A percentile compares a stretch with the other conserved stretches of the same genome.
Evolutionary conservation across 2,888 invertebrate genomes (phyloP).

Genomic region (Tetropium fuscum): DNA sequence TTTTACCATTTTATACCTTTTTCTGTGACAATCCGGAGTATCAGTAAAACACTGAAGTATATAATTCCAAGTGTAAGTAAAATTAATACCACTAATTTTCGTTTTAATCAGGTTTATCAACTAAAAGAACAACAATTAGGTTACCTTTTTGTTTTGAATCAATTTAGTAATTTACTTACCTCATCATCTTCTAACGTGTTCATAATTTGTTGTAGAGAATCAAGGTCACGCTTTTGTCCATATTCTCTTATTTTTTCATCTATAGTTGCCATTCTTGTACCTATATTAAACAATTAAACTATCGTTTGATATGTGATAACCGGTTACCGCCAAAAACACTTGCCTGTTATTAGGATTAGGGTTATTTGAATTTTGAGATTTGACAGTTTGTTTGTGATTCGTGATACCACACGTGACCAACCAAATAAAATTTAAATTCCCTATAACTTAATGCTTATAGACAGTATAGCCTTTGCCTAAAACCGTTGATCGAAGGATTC

Average conservation of each 20-base stretch:
- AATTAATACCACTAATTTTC: slow-evolving; percentile 49
- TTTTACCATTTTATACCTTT: slow-evolving; percentile 53
- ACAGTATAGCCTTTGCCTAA: no score
- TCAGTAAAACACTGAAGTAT: slow-evolving; percentile 56
- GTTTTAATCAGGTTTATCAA: slow-evolving; percentile 48
- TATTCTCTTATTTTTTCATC: slow-evolving; percentile 51
- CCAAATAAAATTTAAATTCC: no score
- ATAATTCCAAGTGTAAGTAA: slow-evolving; percentile 57
- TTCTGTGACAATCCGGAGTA: slow-evolving; percentile 50
- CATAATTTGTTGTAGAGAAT: slow-evolving; percentile 50
- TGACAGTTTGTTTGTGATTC: no score
- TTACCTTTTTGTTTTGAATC: slow-evolving; percentile 2
- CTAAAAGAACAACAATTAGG: slow-evolving; percentile 43
- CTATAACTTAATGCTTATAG: no score
- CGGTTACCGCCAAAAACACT: no score
- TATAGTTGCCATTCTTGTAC: slow-evolving; percentile 39
- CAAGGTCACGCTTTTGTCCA: slow-evolving; percentile 52
- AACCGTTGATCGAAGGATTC: no score
- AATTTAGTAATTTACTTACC: no score
- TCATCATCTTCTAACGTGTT: slow-evolving; percentile 41
- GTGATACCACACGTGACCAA: no score
- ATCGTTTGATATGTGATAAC: no score
- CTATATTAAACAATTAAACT: no score
- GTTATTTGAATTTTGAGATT: no score
- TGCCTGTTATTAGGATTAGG: no score